Percentiles rank a stretch among this genome's conserved stretches.
These are phyloP conservation scores for Carposina sasakii DNA, from an alignment of 1,140 invertebrate genomes.

Conservation along the genomic window DNA sequence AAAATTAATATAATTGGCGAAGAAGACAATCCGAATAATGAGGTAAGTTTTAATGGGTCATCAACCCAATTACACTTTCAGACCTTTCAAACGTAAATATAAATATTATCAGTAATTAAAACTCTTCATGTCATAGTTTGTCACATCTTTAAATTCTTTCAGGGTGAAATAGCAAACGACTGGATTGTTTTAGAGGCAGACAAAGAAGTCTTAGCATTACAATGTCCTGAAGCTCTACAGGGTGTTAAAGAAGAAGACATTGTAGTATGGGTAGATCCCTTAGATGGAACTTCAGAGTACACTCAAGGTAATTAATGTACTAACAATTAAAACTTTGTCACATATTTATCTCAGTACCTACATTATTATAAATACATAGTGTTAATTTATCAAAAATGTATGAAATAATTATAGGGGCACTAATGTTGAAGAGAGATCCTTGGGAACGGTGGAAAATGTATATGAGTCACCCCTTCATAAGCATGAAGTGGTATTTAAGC, in stretches of 20 bases:
- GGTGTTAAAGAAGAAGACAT: conserved; percentile 80
- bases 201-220: conserved; percentile 78
- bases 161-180: conserved; percentile 77
- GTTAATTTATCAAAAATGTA: conserved; percentile 10
- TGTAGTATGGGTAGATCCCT: conserved; percentile 98
- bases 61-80: too few relatives aligned
- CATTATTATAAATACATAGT: not conserved
- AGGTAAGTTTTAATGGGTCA: conserved; percentile 61
- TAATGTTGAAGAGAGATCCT: conserved; percentile 70
- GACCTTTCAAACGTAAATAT: too few relatives aligned
- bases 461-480: conserved; percentile 68
- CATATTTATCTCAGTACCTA: not conserved
- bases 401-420: conserved; percentile 70
- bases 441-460: conserved; percentile 73
- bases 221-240: conserved; percentile 80
- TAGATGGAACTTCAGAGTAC: conserved; percentile 97
- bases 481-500: conserved; percentile 72
- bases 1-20: conserved; percentile 93
- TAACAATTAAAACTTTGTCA: not conserved
- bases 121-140: too few relatives aligned
- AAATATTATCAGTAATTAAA: too few relatives aligned
- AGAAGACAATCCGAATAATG: conserved; percentile 80
- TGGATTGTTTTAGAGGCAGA: conserved; percentile 83
- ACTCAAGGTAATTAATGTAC: conserved; percentile 78
- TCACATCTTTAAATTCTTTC: conserved; percentile 12